Conservation (phyloP, 2,113 vertebrate genomes). For the Steatornis caripensis region DNA sequence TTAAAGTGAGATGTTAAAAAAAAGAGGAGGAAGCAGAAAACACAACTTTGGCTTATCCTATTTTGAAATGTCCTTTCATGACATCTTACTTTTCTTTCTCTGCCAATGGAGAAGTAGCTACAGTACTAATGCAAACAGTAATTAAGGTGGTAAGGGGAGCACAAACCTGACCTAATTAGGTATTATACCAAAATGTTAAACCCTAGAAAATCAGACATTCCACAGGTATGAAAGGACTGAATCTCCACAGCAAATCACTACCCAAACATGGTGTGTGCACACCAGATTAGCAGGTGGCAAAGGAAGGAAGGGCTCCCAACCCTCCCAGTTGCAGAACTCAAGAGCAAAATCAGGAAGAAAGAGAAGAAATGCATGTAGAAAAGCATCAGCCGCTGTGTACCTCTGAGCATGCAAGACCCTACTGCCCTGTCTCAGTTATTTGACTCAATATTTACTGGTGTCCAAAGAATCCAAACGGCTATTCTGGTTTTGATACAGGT, state of each 20-base stretch:
- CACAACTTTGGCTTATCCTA: background rate
- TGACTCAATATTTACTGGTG: background rate
- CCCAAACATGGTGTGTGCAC: background rate
- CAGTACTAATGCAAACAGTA: background rate
- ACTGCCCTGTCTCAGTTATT: background rate
- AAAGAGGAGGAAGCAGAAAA: background rate
- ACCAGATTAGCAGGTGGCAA: background rate
- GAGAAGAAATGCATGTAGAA: background rate
- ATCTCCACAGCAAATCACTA: background rate
- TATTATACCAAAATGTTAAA: background rate
- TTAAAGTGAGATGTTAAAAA: background rate
- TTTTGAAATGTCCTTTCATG: background rate
- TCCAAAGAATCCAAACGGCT: background rate
- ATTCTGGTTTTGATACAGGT: background rate
- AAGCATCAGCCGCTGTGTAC: rapidly evolving
- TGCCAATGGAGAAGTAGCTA: background rate
- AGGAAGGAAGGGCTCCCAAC: background rate
- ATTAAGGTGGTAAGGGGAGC: background rate
- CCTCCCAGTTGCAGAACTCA: background rate
- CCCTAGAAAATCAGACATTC: background rate
- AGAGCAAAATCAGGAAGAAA: background rate
- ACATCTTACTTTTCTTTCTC: background rate
- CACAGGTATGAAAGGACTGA: background rate
- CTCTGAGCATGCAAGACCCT: background rate
- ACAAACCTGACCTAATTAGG: background rate